Evolutionary conservation across 2,888 invertebrate species (phyloP), one percentile per base, ranked within the genome.

Genomic region (Drosophila prolongata): DNA sequence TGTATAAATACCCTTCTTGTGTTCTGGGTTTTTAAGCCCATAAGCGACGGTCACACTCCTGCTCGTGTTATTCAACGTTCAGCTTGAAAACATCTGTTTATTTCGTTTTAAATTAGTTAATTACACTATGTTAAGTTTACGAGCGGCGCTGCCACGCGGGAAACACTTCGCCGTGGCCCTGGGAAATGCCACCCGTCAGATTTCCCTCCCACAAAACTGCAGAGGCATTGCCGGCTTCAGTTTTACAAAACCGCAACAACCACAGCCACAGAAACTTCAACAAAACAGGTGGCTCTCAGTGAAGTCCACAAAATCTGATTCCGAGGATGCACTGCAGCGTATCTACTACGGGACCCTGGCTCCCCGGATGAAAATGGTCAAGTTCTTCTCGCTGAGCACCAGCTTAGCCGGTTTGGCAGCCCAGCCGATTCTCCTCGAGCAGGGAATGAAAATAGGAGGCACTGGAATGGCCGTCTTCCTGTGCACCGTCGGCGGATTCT

Each of bases 351-450:
- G 97, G 1, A 93, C 94, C 1, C 91, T 98, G 58, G 94, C 95
- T 1, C 94, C 94, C 0, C 95, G 95, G 89, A 95, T 98, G 76
- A 94, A 94, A 89, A 93, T 94, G 27, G 95, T 97, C 0, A 98
- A 98, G 93, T 89, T 95, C 38, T 96, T 98, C 90, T 97, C 98
- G 0, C 90, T 98, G 3, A 93, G 94, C 44, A 96, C 98, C 3
- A 97, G 97, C 83, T 77, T 94, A 9, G 91, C 94, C 3, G 97
- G 97, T 1, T 67, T 98, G 1, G 86, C 94, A 6, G 93, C 95
- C 1, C 97, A 98, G 90, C 98, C 98, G 0, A 93, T 96, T 54
- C 91, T 97, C 2, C 93, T 95, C 75, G 93, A 93, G 50, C 95
- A 95, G 90, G 94, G 95, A 9, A 88, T 91, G 81, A 90, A 91